A percentile compares a stretch with the other conserved stretches of the same genome.
Conservation (phyloP, 2,797 vertebrate species). For the Peromyscus eremicus region DNA sequence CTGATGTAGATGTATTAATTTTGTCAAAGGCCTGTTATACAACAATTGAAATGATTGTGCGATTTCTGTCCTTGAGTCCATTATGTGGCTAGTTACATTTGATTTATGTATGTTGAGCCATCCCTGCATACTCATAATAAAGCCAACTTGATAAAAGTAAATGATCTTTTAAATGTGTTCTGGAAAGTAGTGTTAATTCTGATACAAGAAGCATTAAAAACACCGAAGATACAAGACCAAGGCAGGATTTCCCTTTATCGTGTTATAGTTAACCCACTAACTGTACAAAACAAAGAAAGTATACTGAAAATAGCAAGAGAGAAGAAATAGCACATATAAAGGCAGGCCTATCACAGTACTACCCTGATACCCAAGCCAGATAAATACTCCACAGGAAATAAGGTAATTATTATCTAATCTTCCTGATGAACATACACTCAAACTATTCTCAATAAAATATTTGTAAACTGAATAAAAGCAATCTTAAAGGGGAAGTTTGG, state of each 20-base stretch:
- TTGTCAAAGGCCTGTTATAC: too few species aligned
- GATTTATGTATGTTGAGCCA: too few species aligned
- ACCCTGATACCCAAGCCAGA: neutral
- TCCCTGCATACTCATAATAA: too few species aligned
- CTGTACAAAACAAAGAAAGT: neutral
- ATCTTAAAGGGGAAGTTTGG: neutral
- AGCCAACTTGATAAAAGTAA: too few species aligned
- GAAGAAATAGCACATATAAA: neutral
- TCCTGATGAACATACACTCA: neutral
- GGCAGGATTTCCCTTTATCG: neutral
- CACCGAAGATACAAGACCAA: neutral
- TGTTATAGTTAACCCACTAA: neutral
- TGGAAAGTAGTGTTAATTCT: neutral
- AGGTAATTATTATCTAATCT: neutral
- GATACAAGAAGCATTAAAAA: neutral
- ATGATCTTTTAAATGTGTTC: neutral
- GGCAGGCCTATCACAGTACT: neutral
- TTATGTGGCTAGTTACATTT: too few species aligned
- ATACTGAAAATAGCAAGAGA: neutral
- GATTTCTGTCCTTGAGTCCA: too few species aligned
- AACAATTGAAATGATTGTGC: too few species aligned
- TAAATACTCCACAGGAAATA: neutral
- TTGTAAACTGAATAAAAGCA: neutral
- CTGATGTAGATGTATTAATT: too few species aligned
- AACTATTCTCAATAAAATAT: neutral